A percentile compares a stretch with the other conserved stretches of the same genome.
phyloP scores from a whole-genome alignment of 1,140 invertebrate species.

The Tetragonula clypearis region DNA sequence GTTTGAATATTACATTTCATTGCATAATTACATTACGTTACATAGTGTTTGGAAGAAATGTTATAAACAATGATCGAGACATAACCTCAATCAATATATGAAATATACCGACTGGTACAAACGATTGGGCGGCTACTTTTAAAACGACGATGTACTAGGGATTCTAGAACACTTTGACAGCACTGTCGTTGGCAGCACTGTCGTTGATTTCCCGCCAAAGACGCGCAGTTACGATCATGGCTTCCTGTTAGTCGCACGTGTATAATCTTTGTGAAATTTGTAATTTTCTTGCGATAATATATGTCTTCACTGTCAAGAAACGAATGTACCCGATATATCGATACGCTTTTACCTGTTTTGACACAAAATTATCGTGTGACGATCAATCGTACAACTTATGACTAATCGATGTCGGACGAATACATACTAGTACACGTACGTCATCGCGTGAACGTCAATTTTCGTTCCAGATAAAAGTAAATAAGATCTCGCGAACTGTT shows the following conservation, averaged over 20 bases:
- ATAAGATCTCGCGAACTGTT: neutral
- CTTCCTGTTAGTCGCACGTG: no score
- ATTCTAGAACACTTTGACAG: neutral
- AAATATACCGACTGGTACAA: neutral
- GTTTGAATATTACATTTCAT: neutral
- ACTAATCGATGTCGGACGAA: neutral
- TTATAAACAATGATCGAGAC: neutral
- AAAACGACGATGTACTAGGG: neutral
- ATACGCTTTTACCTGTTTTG: neutral
- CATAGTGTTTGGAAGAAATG: neutral
- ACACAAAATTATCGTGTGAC: neutral
- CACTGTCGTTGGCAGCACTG: slow-evolving; percentile 4
- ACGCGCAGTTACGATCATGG: neutral
- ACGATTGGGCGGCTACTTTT: neutral
- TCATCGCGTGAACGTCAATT: neutral
- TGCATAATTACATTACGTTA: neutral
- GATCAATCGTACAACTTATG: neutral
- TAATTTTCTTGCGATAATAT: no score
- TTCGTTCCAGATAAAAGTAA: neutral
- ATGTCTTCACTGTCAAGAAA: neutral
- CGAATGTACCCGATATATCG: neutral
- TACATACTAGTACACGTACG: neutral
- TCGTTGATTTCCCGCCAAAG: neutral
- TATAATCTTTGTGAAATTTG: neutral
- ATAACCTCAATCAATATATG: slow-evolving; percentile 4